Conservation (phyloP, 1,140 invertebrate genomes). For the Drusus annulatus region DNA sequence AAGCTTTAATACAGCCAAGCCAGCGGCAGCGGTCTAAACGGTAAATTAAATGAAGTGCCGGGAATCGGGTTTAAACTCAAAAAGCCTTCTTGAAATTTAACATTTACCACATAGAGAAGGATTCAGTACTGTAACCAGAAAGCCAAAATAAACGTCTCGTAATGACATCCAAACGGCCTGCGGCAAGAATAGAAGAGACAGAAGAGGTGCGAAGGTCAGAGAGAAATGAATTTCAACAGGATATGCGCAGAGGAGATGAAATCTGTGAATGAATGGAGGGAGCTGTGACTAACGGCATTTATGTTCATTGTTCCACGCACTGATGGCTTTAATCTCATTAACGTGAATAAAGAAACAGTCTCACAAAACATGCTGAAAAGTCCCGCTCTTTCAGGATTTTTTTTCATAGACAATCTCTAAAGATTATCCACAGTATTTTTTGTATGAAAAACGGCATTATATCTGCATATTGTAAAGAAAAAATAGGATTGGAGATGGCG, state of each 20-base stretch:
- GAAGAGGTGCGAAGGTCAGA: background rate
- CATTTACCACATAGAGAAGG: too few relatives aligned
- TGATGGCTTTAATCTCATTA: slow-evolving; percentile 48
- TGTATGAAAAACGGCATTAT: too few relatives aligned
- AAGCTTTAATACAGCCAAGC: too few relatives aligned
- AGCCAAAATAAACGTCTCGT: slow-evolving; percentile 11
- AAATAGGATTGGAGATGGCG: too few relatives aligned
- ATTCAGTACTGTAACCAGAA: background rate
- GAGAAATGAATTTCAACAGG: background rate
- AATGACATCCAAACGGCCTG: background rate
- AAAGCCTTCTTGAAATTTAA: too few relatives aligned
- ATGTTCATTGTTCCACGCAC: slow-evolving; percentile 40
- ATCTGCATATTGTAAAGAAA: too few relatives aligned
- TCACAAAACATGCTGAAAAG: slow-evolving; percentile 24
- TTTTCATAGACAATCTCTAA: too few relatives aligned
- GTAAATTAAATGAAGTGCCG: too few relatives aligned
- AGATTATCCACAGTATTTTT: too few relatives aligned
- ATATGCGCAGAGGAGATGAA: slow-evolving; percentile 15
- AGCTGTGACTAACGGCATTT: slow-evolving; percentile 38
- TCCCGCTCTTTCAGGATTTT: too few relatives aligned
- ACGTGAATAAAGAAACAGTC: slow-evolving; percentile 43
- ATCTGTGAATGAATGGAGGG: slow-evolving; percentile 28
- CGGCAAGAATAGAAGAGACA: background rate
- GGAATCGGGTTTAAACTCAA: too few relatives aligned
- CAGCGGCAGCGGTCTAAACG: too few relatives aligned